Evolutionary conservation across 1,140 invertebrate species (phyloP).

Genomic region (Dufourea novaeangliae): DNA sequence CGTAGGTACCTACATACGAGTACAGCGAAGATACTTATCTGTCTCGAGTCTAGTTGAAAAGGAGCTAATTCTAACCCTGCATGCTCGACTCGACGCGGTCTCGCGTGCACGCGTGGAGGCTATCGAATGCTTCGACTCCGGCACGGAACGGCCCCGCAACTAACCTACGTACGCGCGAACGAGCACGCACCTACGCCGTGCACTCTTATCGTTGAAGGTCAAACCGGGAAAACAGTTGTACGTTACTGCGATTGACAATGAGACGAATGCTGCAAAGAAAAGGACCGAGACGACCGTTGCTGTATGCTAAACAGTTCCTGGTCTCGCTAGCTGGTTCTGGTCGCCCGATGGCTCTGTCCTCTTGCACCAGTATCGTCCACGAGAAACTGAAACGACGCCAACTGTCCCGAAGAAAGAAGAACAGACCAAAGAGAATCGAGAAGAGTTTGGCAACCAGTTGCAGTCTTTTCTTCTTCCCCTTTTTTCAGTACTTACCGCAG

Average conservation of each 20-base stretch:
- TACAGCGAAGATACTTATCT: too few relatives aligned
- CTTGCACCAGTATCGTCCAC: too few relatives aligned
- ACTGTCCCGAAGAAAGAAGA: background rate
- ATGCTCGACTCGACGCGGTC: conserved; percentile 27
- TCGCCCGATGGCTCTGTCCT: too few relatives aligned
- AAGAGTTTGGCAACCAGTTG: conserved; percentile 44
- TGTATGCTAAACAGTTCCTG: conserved; percentile 61
- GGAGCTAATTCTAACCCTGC: conserved; percentile 52
- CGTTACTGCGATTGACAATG: conserved; percentile 44
- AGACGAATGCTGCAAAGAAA: conserved; percentile 32
- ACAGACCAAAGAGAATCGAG: background rate
- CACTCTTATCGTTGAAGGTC: conserved; percentile 41
- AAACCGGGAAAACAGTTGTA: conserved; percentile 36
- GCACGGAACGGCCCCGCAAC: background rate
- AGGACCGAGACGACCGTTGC: conserved; percentile 50
- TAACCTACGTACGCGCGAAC: background rate
- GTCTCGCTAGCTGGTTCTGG: too few relatives aligned
- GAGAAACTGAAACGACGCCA: background rate
- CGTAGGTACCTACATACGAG: too few relatives aligned
- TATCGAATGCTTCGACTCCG: background rate
- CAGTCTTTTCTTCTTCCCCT: background rate
- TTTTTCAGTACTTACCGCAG: too few relatives aligned
- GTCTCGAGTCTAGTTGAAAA: conserved; percentile 42
- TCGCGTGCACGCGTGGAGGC: conserved; percentile 41
- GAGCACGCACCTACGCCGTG: conserved; percentile 43